Base-by-base conservation (phyloP, 2,888 invertebrate species). In the Lymantria monacha region DNA sequence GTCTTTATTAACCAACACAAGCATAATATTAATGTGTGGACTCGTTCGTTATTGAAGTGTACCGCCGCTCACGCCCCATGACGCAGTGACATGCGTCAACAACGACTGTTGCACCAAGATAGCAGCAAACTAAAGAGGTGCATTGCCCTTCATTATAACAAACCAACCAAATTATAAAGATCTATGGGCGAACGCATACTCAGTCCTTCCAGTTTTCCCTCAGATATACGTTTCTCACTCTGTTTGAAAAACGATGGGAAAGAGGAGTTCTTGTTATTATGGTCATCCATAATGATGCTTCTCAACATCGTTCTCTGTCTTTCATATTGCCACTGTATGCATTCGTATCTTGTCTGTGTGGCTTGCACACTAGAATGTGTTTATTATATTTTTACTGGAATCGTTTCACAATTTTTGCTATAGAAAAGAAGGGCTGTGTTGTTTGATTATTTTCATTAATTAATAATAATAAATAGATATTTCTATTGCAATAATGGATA, bases 31-130 rank as follows among this genome's bases (percentile, higher is more conserved):
- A 22, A 22, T 22, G 22, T 22, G 22, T 22, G 2, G 22, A 22
- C 22, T 22, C 5, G 5, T 22, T 22, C 22, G 22, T 22, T 22
- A 22, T 22, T 22, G 22, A 22, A 22, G 22, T 22, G 22, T 22
- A 22, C 22, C 22, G 22, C 61, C 74, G 79, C 77, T 77, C 82
- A 87, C 87, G 88, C 81, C 81, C 83, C 81, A 78, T 76, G 82
- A 83, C 83, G 87, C 89, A 85, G 82, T 88, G 87, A 89, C 89
- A 88, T 89, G 89, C 90, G 90, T 90, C 90, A 89, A 87, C 77
- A 74, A 70, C 79, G 82, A 79, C 79, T 74, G 71, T 51, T 79
- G 79, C 81, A 90, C 87, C 79, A 86, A 85, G 81, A 59, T 46
- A 59, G 55, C 89, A 90, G 81, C 69, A 52, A 45, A 44, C 53